phyloP scores from a whole-genome alignment of 2,113 vertebrate genomes.

The Edolisoma coerulescens region DNA sequence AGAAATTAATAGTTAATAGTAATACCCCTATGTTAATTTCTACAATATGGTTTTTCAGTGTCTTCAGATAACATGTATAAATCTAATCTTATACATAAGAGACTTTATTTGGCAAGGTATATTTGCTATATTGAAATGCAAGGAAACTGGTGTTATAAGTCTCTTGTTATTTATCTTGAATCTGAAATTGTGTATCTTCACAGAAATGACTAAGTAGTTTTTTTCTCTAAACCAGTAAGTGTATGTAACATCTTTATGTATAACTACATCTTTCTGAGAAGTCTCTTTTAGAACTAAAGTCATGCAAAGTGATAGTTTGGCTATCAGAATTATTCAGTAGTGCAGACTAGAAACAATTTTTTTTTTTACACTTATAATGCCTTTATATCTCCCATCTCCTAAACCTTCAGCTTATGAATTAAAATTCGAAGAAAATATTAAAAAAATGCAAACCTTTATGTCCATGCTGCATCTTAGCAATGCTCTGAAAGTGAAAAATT shows the following conservation, averaged over 20 bases:
- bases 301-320: not conserved
- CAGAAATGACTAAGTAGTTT: not conserved
- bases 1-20: not conserved
- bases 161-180: not conserved
- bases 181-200: not conserved
- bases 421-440: not conserved
- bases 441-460: not conserved
- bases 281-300: not conserved
- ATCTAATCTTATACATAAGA: not conserved
- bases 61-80: not conserved
- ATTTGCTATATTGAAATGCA: not conserved
- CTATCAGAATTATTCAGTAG: not conserved
- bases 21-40: not conserved
- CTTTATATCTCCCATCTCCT: not conserved
- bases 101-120: not conserved
- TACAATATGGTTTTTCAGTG: not conserved
- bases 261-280: not conserved
- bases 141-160: not conserved
- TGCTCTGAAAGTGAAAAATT: not conserved
- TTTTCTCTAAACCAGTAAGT: not conserved
- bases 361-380: not conserved
- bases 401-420: not conserved
- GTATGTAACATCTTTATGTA: fast-evolving
- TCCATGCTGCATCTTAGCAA: not conserved
- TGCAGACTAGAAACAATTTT: not conserved